Conservation (phyloP, 1,140 invertebrate species). For the Listronotus bonariensis region DNA sequence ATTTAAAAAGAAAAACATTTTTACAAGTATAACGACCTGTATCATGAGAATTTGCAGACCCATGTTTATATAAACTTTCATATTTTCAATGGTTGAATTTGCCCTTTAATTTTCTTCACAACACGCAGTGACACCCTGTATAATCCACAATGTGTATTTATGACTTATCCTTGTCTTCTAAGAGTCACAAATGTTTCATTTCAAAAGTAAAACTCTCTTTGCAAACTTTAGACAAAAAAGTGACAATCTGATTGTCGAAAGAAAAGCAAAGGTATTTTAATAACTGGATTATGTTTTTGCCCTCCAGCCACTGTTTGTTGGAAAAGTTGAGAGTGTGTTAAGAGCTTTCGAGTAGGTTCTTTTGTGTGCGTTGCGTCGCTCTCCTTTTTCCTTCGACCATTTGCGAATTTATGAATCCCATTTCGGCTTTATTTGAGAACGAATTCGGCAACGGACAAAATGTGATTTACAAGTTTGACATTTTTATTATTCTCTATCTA, state of each 20-base stretch:
- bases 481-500: slow-evolving; percentile 5
- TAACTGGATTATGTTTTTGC: slow-evolving; percentile 21
- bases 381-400: neutral
- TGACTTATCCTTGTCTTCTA: too few species aligned
- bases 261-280: slow-evolving; percentile 15
- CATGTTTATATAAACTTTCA: too few species aligned
- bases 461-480: slow-evolving; percentile 16
- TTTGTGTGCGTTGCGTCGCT: neutral
- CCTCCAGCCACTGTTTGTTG: slow-evolving; percentile 12
- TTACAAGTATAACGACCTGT: too few species aligned
- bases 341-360: slow-evolving; percentile 7
- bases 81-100: too few species aligned
- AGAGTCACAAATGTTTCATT: too few species aligned
- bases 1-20: too few species aligned
- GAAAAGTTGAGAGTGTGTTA: slow-evolving; percentile 6
- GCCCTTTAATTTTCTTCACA: too few species aligned
- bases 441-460: neutral
- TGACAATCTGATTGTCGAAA: slow-evolving; percentile 16
- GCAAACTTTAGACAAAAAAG: slow-evolving; percentile 8
- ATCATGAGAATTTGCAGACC: too few species aligned
- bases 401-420: slow-evolving; percentile 15
- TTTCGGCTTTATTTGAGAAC: slow-evolving; percentile 1
- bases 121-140: too few species aligned
- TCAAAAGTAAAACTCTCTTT: neutral
- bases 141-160: too few species aligned